These are phyloP conservation scores for Brachypodius melanocephalos DNA, from an alignment of 2,113 vertebrate genomes.

Conservation along the genomic window DNA sequence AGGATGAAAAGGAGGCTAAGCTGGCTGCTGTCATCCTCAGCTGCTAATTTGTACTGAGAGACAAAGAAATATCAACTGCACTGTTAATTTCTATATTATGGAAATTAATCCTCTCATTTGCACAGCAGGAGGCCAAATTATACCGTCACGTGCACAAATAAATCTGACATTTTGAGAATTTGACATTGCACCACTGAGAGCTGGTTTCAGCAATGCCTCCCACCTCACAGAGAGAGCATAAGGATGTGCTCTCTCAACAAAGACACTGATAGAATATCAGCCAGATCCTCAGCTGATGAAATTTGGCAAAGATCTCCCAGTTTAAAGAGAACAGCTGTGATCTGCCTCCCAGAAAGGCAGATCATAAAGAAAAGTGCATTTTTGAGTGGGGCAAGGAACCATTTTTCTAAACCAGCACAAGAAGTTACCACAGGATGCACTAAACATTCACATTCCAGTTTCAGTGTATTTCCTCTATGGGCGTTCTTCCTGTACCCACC, in stretches of 20 bases:
- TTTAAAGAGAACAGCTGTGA: not conserved
- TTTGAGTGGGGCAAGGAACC: not conserved
- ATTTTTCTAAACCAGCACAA: not conserved
- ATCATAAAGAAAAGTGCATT: not conserved
- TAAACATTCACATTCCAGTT: not conserved
- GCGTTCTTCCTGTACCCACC: not conserved
- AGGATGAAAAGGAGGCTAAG: not conserved
- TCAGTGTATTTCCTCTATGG: not conserved
- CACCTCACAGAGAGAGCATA: not conserved
- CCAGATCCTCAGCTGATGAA: not conserved
- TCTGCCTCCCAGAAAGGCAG: not conserved
- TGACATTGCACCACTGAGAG: not conserved
- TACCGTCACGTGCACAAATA: conserved; percentile 8
- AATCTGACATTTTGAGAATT: conserved; percentile 15
- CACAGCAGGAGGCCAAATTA: conserved; percentile 21
- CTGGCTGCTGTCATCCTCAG: not conserved
- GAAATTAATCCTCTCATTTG: conserved; percentile 45
- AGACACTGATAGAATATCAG: not conserved
- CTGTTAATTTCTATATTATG: conserved; percentile 35
- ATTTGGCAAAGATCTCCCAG: not conserved
- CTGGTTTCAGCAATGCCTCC: not conserved
- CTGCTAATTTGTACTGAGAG: not conserved
- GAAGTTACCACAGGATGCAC: not conserved
- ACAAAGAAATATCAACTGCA: not conserved
- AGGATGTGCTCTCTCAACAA: not conserved